Conservation (phyloP, 2,113 vertebrate genomes). For the Erpornis zantholeuca region DNA sequence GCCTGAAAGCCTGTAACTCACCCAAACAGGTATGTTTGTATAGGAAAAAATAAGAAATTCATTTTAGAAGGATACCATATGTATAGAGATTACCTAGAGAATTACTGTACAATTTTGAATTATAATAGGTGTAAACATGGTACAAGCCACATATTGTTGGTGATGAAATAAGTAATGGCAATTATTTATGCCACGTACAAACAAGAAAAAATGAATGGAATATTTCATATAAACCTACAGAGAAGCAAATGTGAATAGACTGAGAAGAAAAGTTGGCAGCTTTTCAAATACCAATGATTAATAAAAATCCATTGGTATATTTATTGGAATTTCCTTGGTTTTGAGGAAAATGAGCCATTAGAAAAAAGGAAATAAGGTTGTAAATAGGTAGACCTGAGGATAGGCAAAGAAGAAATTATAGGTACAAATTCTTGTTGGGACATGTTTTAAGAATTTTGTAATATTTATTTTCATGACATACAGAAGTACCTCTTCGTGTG, state of each 20-base stretch:
- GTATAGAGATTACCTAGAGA: background rate
- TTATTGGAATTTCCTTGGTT: background rate
- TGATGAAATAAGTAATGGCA: background rate
- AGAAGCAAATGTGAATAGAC: background rate
- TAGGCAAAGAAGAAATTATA: background rate
- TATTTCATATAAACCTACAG: background rate
- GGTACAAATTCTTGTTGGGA: background rate
- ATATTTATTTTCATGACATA: background rate
- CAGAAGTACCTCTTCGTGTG: background rate
- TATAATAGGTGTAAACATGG: background rate
- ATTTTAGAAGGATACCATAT: background rate
- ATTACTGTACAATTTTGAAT: background rate
- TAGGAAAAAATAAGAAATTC: background rate
- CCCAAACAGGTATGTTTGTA: background rate
- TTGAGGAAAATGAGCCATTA: background rate
- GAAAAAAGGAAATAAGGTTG: background rate
- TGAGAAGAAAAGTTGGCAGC: background rate
- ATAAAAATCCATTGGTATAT: background rate
- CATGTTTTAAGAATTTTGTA: background rate
- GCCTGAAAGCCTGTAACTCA: background rate
- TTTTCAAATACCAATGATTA: background rate
- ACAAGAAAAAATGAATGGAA: background rate
- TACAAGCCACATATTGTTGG: background rate
- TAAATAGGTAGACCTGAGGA: background rate
- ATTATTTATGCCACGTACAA: background rate